Base-by-base conservation (phyloP, 2,888 invertebrate genomes). In the Synergus laeviventris region DNA sequence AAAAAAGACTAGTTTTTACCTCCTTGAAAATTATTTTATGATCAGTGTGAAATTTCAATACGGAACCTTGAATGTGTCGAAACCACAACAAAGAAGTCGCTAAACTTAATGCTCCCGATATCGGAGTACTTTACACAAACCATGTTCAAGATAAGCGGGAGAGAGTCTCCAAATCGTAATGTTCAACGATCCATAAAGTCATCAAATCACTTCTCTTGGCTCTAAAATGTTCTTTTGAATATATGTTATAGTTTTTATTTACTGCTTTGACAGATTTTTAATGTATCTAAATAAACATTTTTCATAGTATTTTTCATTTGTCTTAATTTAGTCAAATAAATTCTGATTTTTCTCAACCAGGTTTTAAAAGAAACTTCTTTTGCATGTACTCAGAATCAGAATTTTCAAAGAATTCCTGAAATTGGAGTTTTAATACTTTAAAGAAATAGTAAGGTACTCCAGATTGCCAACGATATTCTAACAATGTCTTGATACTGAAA, bases 401-500 rank as follows among this genome's bases (percentile, higher is more conserved):
- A 45, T 45, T 45, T 16, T 14, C 45, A 45, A 45, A 3, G 16
- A 12, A 45, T 45, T 45, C 16, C 12, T 42, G 14, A 42, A 42
- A 42, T 14, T 14, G 45, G 16, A 16, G 5, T 16, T 45, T 16
- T 7, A 5, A 45, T 45, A 42, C 21, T 66, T 21, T 39, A 12
- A 21, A 45, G 42, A 21, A 66, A 21, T 66, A 24, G 64, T 42
- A 42, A 66, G 21, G 16, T 66, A 5, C 18, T 21, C 39, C 11
- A 64, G 24, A 24, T 14, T 42, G 16, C 21, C 16, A 66, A 24
- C 42, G 16, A 21, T 66, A 66, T 66, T 66, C 24, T 66, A 42
- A 66, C 24, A 66, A 66, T 66, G 16, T 42, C 24, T 24, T 45
- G 9, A 66, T 21, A 66, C 14, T 42, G 24, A 7, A 66, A 66